A percentile compares a stretch with the other conserved stretches of the same genome.
Conservation (phyloP, 2,888 invertebrate species). For the Strigamia transsilvanica region DNA sequence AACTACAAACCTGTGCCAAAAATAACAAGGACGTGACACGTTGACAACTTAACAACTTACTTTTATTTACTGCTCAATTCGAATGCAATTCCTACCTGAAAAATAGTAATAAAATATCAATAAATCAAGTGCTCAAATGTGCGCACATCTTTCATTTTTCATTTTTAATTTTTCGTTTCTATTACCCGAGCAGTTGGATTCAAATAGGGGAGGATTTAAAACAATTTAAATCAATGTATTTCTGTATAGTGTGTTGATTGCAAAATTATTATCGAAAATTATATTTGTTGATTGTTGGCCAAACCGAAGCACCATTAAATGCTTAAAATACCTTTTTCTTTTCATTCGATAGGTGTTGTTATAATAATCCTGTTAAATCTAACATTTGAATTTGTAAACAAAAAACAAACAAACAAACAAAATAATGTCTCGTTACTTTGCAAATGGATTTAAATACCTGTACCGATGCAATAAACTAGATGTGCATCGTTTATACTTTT, state of each 20-base stretch:
- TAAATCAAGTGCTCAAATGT: not conserved
- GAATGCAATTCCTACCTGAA: no score
- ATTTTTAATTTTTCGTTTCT: not conserved
- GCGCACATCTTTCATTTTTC: not conserved
- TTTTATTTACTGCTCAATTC: constrained; percentile 17
- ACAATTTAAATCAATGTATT: not conserved
- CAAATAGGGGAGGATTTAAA: not conserved
- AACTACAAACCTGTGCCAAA: constrained; percentile 22
- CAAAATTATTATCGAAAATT: not conserved
- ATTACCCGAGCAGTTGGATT: not conserved
- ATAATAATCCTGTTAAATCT: constrained; percentile 19
- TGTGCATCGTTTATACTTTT: constrained; percentile 21
- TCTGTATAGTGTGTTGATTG: constrained; percentile 31
- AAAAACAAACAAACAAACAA: not conserved
- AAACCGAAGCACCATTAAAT: constrained; percentile 9
- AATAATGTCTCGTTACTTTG: not conserved
- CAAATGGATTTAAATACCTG: not conserved
- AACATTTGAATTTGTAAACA: constrained; percentile 1
- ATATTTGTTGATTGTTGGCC: constrained; percentile 44
- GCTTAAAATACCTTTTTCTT: not conserved
- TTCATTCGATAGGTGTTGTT: constrained; percentile 16
- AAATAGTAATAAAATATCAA: no score
- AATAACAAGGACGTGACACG: not conserved
- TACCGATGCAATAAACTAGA: constrained; percentile 26
- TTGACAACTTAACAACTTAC: not conserved